Percentiles rank a stretch among this genome's conserved stretches.
These are phyloP conservation scores for Chiroxiphia lanceolata DNA, from an alignment of 2,797 vertebrate species.

Conservation along the genomic window DNA sequence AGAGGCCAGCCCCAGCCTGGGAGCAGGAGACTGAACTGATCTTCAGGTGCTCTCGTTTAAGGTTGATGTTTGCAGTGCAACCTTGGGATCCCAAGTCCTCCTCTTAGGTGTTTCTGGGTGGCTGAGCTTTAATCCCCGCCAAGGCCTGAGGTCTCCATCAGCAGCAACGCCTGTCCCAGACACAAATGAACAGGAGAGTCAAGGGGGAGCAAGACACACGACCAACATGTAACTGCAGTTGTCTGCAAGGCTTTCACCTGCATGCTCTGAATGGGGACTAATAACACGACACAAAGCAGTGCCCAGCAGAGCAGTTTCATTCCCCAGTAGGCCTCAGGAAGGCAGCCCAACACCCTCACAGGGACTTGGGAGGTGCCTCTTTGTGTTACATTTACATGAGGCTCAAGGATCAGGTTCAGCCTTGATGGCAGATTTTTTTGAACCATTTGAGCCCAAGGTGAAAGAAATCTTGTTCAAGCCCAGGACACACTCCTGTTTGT, in stretches of 20 bases:
- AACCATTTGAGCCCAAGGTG: not conserved
- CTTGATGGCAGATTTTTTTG: not conserved
- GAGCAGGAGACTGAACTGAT: slow-evolving; percentile 44
- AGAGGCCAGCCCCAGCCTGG: slow-evolving; percentile 48
- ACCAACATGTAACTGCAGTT: rapidly evolving
- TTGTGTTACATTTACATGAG: rapidly evolving
- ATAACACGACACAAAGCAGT: not conserved
- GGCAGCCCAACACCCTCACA: not conserved
- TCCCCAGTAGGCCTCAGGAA: rapidly evolving
- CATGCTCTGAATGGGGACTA: not conserved
- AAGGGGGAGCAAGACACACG: not conserved
- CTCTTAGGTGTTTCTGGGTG: slow-evolving; percentile 54
- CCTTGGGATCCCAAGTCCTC: slow-evolving; percentile 39
- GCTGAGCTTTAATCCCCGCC: slow-evolving; percentile 42
- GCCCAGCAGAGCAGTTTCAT: not conserved
- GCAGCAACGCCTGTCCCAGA: slow-evolving; percentile 49
- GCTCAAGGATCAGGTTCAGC: not conserved
- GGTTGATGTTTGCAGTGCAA: slow-evolving; percentile 29
- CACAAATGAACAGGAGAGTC: slow-evolving; percentile 3
- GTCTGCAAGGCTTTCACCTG: not conserved
- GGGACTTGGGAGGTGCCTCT: not conserved
- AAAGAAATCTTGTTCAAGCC: not conserved
- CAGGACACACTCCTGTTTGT: not conserved
- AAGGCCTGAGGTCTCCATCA: slow-evolving; percentile 55
- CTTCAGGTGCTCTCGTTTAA: not conserved